Evolutionary conservation across 2,797 vertebrate genomes (phyloP).

Genomic region (Rhinatrema bivittatum): DNA sequence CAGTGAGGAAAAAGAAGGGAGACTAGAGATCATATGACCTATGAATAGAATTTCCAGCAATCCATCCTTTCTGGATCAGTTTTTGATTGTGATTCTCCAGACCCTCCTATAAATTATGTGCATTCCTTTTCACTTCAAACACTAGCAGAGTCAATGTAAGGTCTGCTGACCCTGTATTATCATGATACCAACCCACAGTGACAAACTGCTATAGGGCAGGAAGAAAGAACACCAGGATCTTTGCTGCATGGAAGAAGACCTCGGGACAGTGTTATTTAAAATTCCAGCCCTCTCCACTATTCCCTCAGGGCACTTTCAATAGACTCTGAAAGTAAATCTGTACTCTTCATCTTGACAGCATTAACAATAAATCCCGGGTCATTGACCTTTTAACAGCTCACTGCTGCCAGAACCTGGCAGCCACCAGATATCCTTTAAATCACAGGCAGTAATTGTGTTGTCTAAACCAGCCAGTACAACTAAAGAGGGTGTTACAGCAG

Average conservation of each 20-base stretch:
- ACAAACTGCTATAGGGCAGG: too few species aligned
- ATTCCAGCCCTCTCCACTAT: background rate
- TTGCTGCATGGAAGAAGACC: slow-evolving; percentile 1
- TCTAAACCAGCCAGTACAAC: slow-evolving; percentile 11
- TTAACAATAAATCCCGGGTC: slow-evolving; percentile 60
- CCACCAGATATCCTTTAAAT: slow-evolving; percentile 47
- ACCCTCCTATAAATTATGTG: too few species aligned
- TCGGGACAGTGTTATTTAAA: background rate
- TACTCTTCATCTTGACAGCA: slow-evolving; percentile 18
- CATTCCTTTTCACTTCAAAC: too few species aligned
- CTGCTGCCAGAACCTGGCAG: slow-evolving; percentile 34
- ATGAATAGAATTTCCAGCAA: too few species aligned
- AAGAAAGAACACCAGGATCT: accelerated
- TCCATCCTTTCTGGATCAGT: too few species aligned
- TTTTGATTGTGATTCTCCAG: too few species aligned
- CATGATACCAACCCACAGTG: too few species aligned
- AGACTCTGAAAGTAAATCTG: slow-evolving; percentile 37
- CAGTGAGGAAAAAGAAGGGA: too few species aligned
- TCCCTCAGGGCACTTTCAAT: background rate
- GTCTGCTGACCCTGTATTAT: too few species aligned
- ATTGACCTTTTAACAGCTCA: slow-evolving; percentile 55
- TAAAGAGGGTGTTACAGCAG: slow-evolving; percentile 7
- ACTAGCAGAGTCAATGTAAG: too few species aligned
- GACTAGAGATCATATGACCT: too few species aligned
- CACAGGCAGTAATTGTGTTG: slow-evolving; percentile 51